A percentile compares a stretch with the other conserved stretches of the same genome.
phyloP scores from a whole-genome alignment of 2,797 vertebrate genomes.

The Dromococcyx pavoninus region DNA sequence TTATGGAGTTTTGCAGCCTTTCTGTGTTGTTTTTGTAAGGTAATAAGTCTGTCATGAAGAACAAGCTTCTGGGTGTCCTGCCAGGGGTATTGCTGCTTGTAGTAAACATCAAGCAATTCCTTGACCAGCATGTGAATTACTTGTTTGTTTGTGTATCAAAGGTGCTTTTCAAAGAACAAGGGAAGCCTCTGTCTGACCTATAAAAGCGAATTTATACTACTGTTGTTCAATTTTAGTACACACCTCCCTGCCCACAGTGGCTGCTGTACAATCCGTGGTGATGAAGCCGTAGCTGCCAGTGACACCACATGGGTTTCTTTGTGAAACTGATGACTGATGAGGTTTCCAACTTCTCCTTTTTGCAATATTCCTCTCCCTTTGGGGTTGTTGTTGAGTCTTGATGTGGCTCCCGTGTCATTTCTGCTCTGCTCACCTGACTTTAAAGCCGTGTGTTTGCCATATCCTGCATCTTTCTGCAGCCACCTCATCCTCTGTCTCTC shows the following conservation, averaged over 20 bases:
- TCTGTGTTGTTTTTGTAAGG: not conserved
- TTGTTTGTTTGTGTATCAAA: not conserved
- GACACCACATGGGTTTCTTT: not conserved
- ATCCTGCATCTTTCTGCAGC: not conserved
- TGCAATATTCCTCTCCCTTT: not conserved
- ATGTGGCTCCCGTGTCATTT: not conserved
- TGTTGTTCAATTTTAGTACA: not conserved
- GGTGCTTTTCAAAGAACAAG: not conserved
- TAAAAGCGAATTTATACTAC: not conserved
- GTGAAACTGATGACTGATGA: not conserved
- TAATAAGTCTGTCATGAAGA: not conserved
- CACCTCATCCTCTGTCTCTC: not conserved
- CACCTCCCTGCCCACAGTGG: not conserved
- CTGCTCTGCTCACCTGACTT: not conserved
- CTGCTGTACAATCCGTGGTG: not conserved
- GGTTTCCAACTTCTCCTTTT: not conserved
- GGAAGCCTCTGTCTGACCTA: not conserved
- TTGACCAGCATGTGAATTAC: not conserved
- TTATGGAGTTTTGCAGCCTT: not conserved
- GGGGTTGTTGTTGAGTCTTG: not conserved
- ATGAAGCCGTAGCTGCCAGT: not conserved
- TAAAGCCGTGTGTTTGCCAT: not conserved
- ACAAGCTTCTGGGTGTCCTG: not conserved
- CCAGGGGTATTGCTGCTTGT: not conserved
- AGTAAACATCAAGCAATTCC: not conserved